A percentile compares a stretch with the other conserved stretches of the same genome.
Evolutionary conservation across 2,113 vertebrate genomes (phyloP).

Genomic region (Enhydra lutris): DNA sequence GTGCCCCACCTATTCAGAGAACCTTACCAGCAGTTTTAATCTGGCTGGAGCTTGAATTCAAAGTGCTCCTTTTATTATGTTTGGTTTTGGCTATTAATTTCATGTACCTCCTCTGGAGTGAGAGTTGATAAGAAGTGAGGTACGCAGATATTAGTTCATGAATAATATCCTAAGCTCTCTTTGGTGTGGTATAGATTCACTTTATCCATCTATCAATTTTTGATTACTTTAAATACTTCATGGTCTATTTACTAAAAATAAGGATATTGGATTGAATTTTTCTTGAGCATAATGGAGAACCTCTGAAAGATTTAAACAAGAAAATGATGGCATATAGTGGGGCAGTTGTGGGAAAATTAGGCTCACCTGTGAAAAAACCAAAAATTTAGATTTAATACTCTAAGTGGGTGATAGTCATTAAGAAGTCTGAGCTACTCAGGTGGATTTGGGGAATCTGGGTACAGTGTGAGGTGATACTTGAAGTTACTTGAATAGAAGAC

Average conservation of each 20-base stretch:
- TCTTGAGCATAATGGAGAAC: neutral
- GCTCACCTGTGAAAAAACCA: neutral
- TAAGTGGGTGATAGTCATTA: slow-evolving; percentile 5
- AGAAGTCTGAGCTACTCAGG: neutral
- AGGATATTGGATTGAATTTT: neutral
- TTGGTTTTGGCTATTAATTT: neutral
- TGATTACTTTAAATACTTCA: neutral
- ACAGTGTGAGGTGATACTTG: neutral
- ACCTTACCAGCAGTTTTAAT: neutral
- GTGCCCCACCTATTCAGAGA: neutral
- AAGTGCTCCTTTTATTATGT: neutral
- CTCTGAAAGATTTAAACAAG: neutral
- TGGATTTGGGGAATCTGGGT: neutral
- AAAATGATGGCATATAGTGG: neutral
- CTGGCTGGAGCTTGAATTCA: neutral
- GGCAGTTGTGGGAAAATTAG: neutral
- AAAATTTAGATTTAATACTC: neutral
- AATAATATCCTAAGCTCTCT: neutral
- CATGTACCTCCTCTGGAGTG: neutral
- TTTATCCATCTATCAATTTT: neutral
- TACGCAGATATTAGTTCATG: neutral
- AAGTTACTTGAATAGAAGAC: slow-evolving; percentile 5
- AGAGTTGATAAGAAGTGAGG: neutral
- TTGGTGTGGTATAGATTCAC: neutral
- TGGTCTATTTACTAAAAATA: neutral